These are phyloP conservation scores for Pangasius krempfi DNA, from an alignment of 2,797 vertebrate genomes.

Conservation along the genomic window DNA sequence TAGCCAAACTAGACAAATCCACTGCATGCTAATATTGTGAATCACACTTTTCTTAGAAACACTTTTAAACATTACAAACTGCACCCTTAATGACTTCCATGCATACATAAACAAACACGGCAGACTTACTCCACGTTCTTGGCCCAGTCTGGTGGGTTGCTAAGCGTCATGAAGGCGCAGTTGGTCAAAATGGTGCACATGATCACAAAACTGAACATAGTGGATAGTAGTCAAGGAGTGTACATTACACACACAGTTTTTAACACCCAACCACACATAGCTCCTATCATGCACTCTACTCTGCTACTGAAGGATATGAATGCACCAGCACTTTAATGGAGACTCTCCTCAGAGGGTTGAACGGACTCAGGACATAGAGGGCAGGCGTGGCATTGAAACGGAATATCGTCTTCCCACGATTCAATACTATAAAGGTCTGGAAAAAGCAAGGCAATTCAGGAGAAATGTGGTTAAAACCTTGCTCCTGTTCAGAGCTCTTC, in stretches of 20 bases:
- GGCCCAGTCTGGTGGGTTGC: conserved; percentile 93
- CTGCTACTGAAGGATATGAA: conserved; percentile 92
- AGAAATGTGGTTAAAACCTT: neutral
- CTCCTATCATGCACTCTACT: neutral
- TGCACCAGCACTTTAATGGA: conserved; percentile 98
- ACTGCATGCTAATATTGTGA: neutral
- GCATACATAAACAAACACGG: neutral
- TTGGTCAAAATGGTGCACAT: conserved; percentile 99
- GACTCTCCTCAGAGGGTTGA: conserved; percentile 94
- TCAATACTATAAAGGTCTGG: conserved; percentile 99
- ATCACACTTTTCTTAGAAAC: neutral
- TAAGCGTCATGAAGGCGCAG: conserved; percentile 98
- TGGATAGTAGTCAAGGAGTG: conserved; percentile 81
- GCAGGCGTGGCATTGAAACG: conserved; percentile 98
- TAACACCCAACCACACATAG: conserved; percentile 22
- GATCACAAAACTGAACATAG: conserved; percentile 98
- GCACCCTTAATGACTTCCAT: neutral
- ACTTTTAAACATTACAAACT: neutral
- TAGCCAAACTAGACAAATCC: neutral
- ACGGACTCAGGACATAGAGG: conserved; percentile 96
- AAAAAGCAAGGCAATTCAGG: conserved; percentile 67
- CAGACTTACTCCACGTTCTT: conserved; percentile 99
- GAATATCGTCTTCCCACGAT: conserved; percentile 95
- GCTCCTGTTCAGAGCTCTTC: neutral
- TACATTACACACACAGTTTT: conserved; percentile 8